Evolutionary conservation across 1,140 invertebrate species (phyloP).

Genomic region (Phymastichus coffea): DNA sequence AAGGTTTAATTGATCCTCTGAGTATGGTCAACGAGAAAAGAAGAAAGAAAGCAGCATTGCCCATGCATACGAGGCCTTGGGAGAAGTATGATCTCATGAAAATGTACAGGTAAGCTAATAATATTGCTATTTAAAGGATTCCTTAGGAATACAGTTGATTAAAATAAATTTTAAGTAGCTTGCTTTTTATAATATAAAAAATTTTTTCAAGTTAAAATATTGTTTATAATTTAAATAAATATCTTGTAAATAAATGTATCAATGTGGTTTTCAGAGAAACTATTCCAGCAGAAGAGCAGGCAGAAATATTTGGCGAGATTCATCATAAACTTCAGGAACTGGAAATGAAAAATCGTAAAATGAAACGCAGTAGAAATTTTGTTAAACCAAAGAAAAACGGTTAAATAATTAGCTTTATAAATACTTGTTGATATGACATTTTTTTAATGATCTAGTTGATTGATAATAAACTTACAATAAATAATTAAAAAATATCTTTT

Average conservation of each 20-base stretch:
- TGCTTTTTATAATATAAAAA: neutral
- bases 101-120: constrained; percentile 72
- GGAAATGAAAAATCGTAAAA: constrained; percentile 65
- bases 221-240: neutral
- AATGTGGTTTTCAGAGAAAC: constrained; percentile 61
- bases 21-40: constrained; percentile 60
- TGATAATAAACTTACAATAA: constrained; percentile 13
- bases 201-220: neutral
- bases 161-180: constrained; percentile 3
- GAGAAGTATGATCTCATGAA: constrained; percentile 94
- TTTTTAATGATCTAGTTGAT: constrained; percentile 22
- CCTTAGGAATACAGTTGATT: too few relatives aligned
- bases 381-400: constrained; percentile 64
- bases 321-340: constrained; percentile 70
- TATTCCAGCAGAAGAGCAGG: constrained; percentile 85
- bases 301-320: constrained; percentile 79
- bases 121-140: too few relatives aligned
- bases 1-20: constrained; percentile 72
- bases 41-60: constrained; percentile 59
- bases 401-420: constrained; percentile 40
- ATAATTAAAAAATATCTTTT: constrained; percentile 16
- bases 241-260: neutral
- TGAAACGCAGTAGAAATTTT: constrained; percentile 69
- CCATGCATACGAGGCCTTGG: constrained; percentile 67
- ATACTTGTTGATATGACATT: constrained; percentile 6